A percentile compares a stretch with the other conserved stretches of the same genome.
phyloP scores from a whole-genome alignment of 2,888 invertebrate species.

The Siphlonurus alternatus region DNA sequence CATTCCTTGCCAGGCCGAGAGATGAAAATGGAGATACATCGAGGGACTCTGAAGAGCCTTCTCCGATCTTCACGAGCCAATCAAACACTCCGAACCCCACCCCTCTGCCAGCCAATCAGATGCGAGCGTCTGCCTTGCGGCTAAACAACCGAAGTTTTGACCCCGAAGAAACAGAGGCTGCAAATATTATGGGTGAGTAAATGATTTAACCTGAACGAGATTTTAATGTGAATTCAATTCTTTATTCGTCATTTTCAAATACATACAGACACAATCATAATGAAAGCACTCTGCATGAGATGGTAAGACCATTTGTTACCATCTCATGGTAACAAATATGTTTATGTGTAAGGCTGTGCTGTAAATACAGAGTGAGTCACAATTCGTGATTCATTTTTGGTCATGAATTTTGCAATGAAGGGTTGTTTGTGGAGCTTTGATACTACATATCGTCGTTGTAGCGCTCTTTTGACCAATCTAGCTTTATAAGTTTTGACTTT shows the following conservation, averaged over 20 bases:
- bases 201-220: neutral
- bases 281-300: no score
- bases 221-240: no score
- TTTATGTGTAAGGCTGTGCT: neutral
- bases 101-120: neutral
- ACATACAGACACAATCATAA: no score
- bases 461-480: no score
- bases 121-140: neutral
- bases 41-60: neutral
- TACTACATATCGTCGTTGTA: no score
- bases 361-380: no score
- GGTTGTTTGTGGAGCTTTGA: no score
- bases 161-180: conserved; percentile 91
- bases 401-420: no score
- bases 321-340: neutral
- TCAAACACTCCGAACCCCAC: neutral
- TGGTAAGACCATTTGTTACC: no score
- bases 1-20: neutral
- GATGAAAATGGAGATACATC: neutral
- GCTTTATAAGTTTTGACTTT: no score
- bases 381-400: no score
- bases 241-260: no score
- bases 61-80: neutral
- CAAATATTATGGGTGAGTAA: conserved; percentile 74
- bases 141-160: conserved; percentile 52